phyloP scores from a whole-genome alignment of 2,113 vertebrate species.

The Melanerpes formicivorus region DNA sequence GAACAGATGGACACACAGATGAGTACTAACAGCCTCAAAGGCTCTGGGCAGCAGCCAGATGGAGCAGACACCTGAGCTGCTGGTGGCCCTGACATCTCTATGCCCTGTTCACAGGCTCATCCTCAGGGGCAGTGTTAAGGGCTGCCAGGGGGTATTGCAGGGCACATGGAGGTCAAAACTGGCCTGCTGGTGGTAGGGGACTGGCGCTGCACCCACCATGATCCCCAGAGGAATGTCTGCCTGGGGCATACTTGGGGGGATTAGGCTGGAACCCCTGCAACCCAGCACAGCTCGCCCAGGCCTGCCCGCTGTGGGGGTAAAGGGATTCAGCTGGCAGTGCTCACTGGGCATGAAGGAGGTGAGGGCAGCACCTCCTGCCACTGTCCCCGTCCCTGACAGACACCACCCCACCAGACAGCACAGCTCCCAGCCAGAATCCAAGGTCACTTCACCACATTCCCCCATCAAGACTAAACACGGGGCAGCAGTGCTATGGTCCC shows the following conservation, averaged over 20 bases:
- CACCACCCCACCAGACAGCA: fast-evolving
- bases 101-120: fast-evolving
- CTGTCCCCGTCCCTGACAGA: background rate
- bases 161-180: background rate
- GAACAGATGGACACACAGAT: background rate
- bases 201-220: background rate
- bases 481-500: background rate
- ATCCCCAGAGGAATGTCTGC: background rate
- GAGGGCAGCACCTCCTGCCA: background rate
- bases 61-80: too few relatives aligned
- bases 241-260: background rate
- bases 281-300: background rate
- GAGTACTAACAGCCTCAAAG: background rate
- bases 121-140: background rate
- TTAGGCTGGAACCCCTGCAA: background rate
- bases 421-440: background rate
- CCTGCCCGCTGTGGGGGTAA: background rate
- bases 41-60: background rate
- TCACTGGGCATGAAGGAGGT: background rate
- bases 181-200: background rate
- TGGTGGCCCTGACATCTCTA: background rate
- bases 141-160: too few relatives aligned
- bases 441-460: background rate
- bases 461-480: background rate
- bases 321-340: background rate